Evolutionary conservation across 2,888 invertebrate genomes (phyloP).

Genomic region (Priocnemis perturbator): DNA sequence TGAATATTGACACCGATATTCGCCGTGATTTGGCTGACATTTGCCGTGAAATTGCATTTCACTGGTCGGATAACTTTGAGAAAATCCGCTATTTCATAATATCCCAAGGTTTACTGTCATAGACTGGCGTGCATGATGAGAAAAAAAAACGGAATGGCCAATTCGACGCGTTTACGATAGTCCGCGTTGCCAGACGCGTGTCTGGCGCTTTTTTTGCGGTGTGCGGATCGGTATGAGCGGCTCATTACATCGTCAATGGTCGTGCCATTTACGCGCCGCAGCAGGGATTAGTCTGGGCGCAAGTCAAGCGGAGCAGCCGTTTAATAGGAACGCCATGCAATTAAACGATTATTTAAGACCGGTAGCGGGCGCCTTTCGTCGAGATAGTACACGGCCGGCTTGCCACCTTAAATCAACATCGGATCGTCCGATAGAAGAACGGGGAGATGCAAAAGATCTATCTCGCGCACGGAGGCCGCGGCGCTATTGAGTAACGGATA

Average conservation of each 20-base stretch:
- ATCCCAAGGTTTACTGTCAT: no score
- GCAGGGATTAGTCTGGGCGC: constrained; percentile 24
- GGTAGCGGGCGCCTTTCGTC: constrained; percentile 54
- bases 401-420: constrained; percentile 49
- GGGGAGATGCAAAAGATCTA: constrained; percentile 21
- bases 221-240: no score
- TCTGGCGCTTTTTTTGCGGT: no score
- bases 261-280: constrained; percentile 22
- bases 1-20: no score
- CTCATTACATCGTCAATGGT: not conserved
- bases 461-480: constrained; percentile 21
- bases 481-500: constrained; percentile 66
- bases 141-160: no score
- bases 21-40: no score
- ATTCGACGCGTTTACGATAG: no score
- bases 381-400: constrained; percentile 23
- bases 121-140: no score
- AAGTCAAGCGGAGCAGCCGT: constrained; percentile 30
- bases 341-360: constrained; percentile 66
- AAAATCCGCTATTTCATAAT: no score
- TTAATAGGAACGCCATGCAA: constrained; percentile 53
- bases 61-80: no score
- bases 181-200: no score
- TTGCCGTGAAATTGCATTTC: no score
- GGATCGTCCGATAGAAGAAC: constrained; percentile 18